phyloP scores from a whole-genome alignment of 2,113 vertebrate genomes.

The Euleptes europaea region DNA sequence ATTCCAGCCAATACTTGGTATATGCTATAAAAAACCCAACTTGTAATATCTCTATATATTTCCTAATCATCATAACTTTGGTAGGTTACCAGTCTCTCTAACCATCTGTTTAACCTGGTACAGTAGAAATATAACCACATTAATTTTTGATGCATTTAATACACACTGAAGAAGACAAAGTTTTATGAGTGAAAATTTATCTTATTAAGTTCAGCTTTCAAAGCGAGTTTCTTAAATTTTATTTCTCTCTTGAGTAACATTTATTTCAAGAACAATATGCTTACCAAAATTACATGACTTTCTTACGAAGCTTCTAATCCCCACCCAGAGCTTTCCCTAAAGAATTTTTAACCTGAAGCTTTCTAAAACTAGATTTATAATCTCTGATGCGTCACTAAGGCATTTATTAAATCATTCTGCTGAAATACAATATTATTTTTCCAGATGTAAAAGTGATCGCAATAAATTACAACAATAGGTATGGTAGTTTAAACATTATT shows the following conservation, averaged over 20 bases:
- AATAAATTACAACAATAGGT: slow-evolving; percentile 10
- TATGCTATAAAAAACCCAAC: background rate
- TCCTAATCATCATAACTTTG: background rate
- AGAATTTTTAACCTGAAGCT: slow-evolving; percentile 47
- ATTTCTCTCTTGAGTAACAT: slow-evolving; percentile 20
- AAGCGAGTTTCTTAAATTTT: slow-evolving; percentile 1
- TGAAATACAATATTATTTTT: slow-evolving; percentile 23
- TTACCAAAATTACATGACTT: slow-evolving; percentile 33
- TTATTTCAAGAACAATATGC: background rate
- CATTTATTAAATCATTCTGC: slow-evolving; percentile 37
- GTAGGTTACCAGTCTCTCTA: background rate
- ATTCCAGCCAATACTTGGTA: background rate
- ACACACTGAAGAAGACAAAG: background rate
- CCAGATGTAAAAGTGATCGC: slow-evolving; percentile 27
- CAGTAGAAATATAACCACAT: background rate
- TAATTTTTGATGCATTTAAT: background rate
- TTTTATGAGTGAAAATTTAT: background rate
- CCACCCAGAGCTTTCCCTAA: slow-evolving; percentile 47
- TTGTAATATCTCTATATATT: background rate
- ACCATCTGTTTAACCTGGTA: background rate
- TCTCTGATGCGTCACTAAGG: slow-evolving; percentile 38
- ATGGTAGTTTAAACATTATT: slow-evolving; percentile 9
- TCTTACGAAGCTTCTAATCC: slow-evolving; percentile 41
- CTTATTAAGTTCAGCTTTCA: background rate
- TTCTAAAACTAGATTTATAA: slow-evolving; percentile 43